phyloP scores from a whole-genome alignment of 2,888 invertebrate species.

The Cinara cedri region DNA sequence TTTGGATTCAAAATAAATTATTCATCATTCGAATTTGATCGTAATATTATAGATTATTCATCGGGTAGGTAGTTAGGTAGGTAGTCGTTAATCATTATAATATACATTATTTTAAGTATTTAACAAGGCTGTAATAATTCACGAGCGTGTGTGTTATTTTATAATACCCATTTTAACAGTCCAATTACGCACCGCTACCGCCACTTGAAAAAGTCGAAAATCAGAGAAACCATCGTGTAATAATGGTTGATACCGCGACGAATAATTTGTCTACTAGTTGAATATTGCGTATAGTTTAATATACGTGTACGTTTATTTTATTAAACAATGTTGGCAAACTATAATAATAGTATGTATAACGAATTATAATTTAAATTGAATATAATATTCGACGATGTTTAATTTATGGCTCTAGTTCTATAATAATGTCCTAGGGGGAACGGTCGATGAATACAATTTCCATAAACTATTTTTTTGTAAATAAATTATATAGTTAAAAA shows the following conservation, averaged over 20 bases:
- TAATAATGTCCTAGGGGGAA: constrained; percentile 43
- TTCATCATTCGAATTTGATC: too few relatives aligned
- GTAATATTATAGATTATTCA: too few relatives aligned
- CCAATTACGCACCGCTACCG: too few relatives aligned
- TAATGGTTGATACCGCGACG: too few relatives aligned
- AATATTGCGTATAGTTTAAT: too few relatives aligned
- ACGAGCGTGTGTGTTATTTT: too few relatives aligned
- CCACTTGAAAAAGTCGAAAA: neutral
- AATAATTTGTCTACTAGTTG: neutral
- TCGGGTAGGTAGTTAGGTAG: too few relatives aligned
- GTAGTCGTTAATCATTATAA: too few relatives aligned
- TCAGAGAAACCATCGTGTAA: neutral
- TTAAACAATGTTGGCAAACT: neutral
- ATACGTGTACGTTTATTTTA: neutral
- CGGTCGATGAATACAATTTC: constrained; percentile 8
- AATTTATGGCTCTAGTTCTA: constrained; percentile 24
- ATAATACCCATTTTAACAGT: too few relatives aligned
- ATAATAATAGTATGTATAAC: neutral
- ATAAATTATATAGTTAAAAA: constrained; percentile 31
- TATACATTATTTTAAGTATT: too few relatives aligned
- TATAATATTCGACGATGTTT: neutral
- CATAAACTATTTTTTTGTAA: neutral
- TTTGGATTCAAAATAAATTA: too few relatives aligned
- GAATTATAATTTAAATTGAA: constrained; percentile 22
- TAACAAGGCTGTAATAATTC: too few relatives aligned